These are phyloP conservation scores for Clavelina lepadiformis DNA, from an alignment of 23 tunicate species.

Conservation along the genomic window DNA sequence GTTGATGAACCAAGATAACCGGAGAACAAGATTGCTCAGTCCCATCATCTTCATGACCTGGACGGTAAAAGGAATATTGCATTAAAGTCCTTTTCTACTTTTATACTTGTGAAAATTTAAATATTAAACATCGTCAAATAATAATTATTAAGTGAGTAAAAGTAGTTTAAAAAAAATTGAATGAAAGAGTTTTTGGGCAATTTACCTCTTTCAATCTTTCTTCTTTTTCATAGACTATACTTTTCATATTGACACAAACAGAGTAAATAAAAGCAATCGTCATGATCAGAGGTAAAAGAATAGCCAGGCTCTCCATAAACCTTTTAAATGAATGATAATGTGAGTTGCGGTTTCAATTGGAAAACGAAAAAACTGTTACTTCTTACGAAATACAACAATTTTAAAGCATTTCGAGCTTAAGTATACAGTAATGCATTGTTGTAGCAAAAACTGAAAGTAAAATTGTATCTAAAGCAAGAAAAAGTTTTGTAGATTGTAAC, in stretches of 20 bases:
- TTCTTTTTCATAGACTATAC: slow-evolving; percentile 86
- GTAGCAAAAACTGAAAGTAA: not conserved
- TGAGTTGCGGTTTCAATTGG: too few species aligned
- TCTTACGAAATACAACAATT: too few species aligned
- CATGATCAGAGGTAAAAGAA: slow-evolving; percentile 62
- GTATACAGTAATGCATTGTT: not conserved
- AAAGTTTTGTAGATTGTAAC: not conserved
- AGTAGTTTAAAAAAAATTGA: too few species aligned
- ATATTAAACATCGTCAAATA: not conserved
- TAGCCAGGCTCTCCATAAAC: slow-evolving; percentile 53
- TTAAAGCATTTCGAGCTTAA: too few species aligned
- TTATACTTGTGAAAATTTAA: not conserved
- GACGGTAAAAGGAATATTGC: not conserved
- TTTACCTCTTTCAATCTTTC: slow-evolving; percentile 73
- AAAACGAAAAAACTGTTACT: too few species aligned
- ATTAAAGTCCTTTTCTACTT: too few species aligned
- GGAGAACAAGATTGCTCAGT: slow-evolving; percentile 60
- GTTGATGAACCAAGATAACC: slow-evolving; percentile 92
- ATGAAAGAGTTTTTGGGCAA: too few species aligned
- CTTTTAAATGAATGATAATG: too few species aligned
- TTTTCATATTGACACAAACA: slow-evolving; percentile 71
- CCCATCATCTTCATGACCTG: slow-evolving; percentile 98
- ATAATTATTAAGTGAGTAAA: too few species aligned
- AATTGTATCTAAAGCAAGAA: not conserved
- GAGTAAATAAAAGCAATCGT: slow-evolving; percentile 81